Evolutionary conservation across 2,888 invertebrate genomes (phyloP).

Genomic region (Bursaphelenchus okinawaensis): DNA sequence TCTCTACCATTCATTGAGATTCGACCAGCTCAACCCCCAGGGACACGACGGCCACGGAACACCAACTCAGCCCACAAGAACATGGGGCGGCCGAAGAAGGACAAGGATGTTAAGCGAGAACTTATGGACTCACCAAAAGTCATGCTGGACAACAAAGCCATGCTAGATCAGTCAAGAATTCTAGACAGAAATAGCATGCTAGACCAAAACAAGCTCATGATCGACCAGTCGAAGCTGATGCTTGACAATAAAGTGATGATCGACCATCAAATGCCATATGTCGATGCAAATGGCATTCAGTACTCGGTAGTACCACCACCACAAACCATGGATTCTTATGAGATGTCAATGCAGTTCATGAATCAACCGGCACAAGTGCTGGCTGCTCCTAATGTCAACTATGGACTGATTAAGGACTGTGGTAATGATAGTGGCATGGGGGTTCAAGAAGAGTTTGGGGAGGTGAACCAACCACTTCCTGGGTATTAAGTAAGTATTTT

Average conservation of each 20-base stretch:
- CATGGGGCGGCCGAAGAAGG: constrained; percentile 13
- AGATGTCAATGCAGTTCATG: constrained; percentile 7
- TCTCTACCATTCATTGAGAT: constrained; percentile 13
- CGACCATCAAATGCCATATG: not conserved
- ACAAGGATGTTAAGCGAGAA: not conserved
- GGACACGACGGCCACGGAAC: constrained; percentile 8
- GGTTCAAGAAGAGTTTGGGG: constrained; percentile 1
- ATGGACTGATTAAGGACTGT: constrained; percentile 12
- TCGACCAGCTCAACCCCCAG: constrained; percentile 10
- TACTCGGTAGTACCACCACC: constrained; percentile 8
- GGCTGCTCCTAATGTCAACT: not conserved
- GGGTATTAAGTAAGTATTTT: constrained; percentile 6
- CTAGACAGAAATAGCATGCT: too few relatives aligned
- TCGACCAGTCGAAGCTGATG: not conserved
- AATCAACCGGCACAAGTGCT: not conserved
- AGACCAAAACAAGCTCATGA: not conserved
- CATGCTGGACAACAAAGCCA: too few relatives aligned
- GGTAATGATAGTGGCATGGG: constrained; percentile 12
- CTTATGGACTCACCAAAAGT: not conserved
- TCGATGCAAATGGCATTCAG: not conserved
- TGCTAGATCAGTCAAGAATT: not conserved
- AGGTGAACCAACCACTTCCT: constrained; percentile 3
- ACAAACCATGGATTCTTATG: constrained; percentile 3
- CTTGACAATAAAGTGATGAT: not conserved
- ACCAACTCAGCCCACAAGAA: not conserved